Percentiles rank a stretch among this genome's conserved stretches.
phyloP scores from a whole-genome alignment of 2,113 vertebrate genomes.

The Chloebia gouldiae region DNA sequence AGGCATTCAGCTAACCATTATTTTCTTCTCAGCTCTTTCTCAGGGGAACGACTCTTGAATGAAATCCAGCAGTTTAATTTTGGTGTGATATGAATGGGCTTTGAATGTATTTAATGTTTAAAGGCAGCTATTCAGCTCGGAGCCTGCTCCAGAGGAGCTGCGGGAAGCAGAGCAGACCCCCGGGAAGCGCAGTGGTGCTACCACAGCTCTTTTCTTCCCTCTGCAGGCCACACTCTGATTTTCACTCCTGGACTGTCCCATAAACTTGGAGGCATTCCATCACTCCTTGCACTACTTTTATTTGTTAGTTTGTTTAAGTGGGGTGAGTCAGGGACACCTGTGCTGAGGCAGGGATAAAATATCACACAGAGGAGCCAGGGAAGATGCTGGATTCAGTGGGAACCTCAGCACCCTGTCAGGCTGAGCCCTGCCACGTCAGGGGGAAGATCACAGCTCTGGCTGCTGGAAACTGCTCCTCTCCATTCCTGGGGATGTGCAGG shows the following conservation, averaged over 20 bases:
- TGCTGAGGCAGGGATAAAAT: not conserved
- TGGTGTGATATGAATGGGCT: not conserved
- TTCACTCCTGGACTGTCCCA: not conserved
- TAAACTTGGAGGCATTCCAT: not conserved
- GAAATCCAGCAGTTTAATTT: constrained; percentile 46
- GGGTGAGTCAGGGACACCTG: not conserved
- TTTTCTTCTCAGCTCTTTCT: constrained; percentile 20
- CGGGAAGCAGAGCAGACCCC: not conserved
- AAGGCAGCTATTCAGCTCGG: not conserved
- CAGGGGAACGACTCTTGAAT: not conserved
- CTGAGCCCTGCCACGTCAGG: not conserved
- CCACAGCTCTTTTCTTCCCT: constrained; percentile 65
- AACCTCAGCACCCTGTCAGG: not conserved
- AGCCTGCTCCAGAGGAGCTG: not conserved
- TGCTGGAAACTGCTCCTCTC: not conserved
- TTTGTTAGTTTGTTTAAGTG: not conserved
- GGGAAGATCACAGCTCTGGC: accelerated
- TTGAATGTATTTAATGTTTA: constrained; percentile 10
- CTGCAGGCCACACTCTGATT: constrained; percentile 53
- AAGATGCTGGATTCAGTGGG: not conserved
- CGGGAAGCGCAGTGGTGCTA: not conserved
- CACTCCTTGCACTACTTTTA: accelerated
- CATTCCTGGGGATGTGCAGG: accelerated
- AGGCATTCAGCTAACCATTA: not conserved
- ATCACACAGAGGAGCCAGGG: accelerated